Conservation (phyloP, 2,888 invertebrate species). For the Phengaris arion region DNA sequence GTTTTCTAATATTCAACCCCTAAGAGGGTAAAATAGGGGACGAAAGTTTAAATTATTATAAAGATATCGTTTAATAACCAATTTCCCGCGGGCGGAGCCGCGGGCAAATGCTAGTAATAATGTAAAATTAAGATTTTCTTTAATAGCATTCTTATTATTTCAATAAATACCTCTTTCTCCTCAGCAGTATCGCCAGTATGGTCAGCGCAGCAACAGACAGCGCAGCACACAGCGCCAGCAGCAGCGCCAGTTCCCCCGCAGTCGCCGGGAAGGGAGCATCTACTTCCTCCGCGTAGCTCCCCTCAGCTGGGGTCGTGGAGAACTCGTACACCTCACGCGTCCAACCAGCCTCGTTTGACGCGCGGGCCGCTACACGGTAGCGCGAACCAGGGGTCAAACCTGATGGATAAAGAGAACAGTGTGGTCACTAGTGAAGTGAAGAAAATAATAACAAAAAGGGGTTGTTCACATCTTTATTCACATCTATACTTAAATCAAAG, state of each 20-base stretch:
- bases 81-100: too few relatives aligned
- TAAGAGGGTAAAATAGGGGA: too few relatives aligned
- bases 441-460: too few relatives aligned
- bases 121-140: neutral
- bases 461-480: too few relatives aligned
- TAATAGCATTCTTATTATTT: neutral
- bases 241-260: slow-evolving; percentile 67
- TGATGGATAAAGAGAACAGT: slow-evolving; percentile 35
- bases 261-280: slow-evolving; percentile 73
- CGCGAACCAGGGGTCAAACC: slow-evolving; percentile 79
- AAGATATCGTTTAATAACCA: too few relatives aligned
- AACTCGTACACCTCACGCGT: slow-evolving; percentile 81
- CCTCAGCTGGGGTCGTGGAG: slow-evolving; percentile 77
- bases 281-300: slow-evolving; percentile 70
- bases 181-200: slow-evolving; percentile 79
- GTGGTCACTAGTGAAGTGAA: neutral
- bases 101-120: too few relatives aligned
- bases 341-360: slow-evolving; percentile 81
- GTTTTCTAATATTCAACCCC: too few relatives aligned
- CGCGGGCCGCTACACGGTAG: slow-evolving; percentile 81
- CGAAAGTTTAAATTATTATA: too few relatives aligned
- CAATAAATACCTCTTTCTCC: slow-evolving; percentile 65
- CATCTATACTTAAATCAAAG: too few relatives aligned
- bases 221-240: slow-evolving; percentile 78
- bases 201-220: slow-evolving; percentile 78